Base-by-base conservation (phyloP, 2,888 invertebrate species). In the Rhingia rostrata region DNA sequence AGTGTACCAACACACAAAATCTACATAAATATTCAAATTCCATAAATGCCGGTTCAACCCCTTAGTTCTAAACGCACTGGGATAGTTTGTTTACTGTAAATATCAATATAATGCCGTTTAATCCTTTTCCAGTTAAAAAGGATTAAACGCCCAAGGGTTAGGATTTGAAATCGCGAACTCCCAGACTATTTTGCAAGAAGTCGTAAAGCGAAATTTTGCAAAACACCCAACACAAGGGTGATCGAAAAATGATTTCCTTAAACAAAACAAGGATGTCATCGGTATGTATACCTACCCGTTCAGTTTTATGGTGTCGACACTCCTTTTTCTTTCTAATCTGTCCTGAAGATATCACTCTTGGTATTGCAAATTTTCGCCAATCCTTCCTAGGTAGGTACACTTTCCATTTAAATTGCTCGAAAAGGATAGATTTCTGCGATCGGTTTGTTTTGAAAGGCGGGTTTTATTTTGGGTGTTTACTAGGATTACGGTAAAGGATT, bases 401-500 rank as follows among this genome's bases (percentile, higher is more conserved):
- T 58, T 51, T 79, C 22, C 32, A 22, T 32, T 69, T 22, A n/a
- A 64, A 37, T 63, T 53, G 45, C 14, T 45, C 9, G 9, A 7
- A 61, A 47, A 6, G 54, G 35, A 51, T 5, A 58, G 41, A 37
- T 45, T 54, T 69, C 33, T 30, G 22, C 7, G 56, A 37, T 32
- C 2, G 35, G 61, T 79, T 69, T 86, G 82, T 83, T 78, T 70
- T 41, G 74, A 88, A 89, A 89, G 90, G 91, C 89, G 90, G 89
- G 88, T 88, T 88, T 88, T 90, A 88, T 91, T 90, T 90, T 89
- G 90, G 88, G 88, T 89, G 89, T 89, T 90, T 91, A 90, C 90
- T 87, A 89, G 89, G 89, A 90, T 90, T 90, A 91, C 88, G 90
- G 89, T 89, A 90, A 90, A 90, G 90, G 91, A 90, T 90, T 91